Conservation (phyloP, 2,113 vertebrate species). For the Rhinolophus sinicus region DNA sequence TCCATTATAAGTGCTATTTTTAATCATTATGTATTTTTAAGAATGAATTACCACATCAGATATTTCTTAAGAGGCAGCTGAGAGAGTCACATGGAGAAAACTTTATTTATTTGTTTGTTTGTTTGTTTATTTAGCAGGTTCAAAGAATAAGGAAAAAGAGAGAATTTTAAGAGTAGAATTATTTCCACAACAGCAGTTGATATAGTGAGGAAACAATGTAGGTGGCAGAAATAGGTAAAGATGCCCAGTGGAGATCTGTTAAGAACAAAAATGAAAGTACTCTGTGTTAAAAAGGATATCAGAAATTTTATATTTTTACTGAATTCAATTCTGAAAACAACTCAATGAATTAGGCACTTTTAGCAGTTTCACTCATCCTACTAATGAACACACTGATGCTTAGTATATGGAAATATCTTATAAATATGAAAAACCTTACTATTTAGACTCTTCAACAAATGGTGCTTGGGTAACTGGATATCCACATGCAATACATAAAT, state of each 20-base stretch:
- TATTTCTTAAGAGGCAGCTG: not conserved
- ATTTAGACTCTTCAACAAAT: not conserved
- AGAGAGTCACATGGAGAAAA: not conserved
- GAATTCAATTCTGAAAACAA: not conserved
- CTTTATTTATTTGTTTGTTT: not conserved
- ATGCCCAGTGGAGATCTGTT: not conserved
- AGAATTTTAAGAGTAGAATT: not conserved
- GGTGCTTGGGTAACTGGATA: not conserved
- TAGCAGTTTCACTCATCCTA: not conserved
- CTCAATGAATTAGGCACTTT: not conserved
- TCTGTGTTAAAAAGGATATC: not conserved
- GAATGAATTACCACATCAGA: not conserved
- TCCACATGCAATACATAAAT: not conserved
- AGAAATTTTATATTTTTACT: not conserved
- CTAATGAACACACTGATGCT: not conserved
- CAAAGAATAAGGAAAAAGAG: not conserved
- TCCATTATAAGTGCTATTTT: not conserved
- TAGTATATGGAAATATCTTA: not conserved
- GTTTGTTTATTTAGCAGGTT: not conserved
- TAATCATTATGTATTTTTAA: not conserved
- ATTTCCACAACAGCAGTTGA: not conserved
- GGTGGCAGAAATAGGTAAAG: not conserved
- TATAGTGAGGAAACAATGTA: not conserved
- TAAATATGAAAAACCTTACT: not conserved
- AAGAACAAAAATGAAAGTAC: not conserved